Conservation (phyloP, 1,140 invertebrate genomes). For the Protaetia brevitarsis region DNA sequence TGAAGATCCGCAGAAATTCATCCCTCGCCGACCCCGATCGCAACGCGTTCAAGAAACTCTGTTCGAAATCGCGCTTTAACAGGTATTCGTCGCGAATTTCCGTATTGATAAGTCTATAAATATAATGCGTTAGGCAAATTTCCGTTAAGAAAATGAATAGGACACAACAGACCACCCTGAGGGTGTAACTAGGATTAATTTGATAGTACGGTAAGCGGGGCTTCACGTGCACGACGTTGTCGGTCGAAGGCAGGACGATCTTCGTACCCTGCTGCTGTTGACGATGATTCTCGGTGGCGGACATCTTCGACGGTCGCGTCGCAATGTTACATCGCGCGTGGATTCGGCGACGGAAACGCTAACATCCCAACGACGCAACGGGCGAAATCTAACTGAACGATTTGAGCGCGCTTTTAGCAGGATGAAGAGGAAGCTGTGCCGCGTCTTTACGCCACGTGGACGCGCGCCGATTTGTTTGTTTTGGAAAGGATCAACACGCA, state of each 20-base stretch:
- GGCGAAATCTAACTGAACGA: conserved; percentile 25
- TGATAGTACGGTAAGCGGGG: conserved; percentile 33
- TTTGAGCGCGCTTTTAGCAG: conserved; percentile 1
- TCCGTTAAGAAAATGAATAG: conserved; percentile 46
- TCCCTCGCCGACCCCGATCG: conserved; percentile 33
- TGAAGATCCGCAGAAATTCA: conserved; percentile 38
- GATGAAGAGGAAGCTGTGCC: conserved; percentile 6
- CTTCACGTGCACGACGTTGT: conserved; percentile 21
- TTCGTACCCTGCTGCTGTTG: too few relatives aligned
- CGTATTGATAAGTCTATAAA: conserved; percentile 43
- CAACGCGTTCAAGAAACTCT: conserved; percentile 38
- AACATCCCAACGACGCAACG: conserved; percentile 9
- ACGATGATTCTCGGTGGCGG: conserved; percentile 27
- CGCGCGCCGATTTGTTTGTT: conserved; percentile 4
- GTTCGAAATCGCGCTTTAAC: conserved; percentile 36
- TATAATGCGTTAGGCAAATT: conserved; percentile 45
- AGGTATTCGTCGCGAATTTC: conserved; percentile 43
- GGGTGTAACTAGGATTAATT: conserved; percentile 44
- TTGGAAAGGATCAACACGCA: background rate
- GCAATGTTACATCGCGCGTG: too few relatives aligned
- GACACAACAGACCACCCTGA: conserved; percentile 45
- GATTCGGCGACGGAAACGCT: background rate
- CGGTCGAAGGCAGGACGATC: too few relatives aligned
- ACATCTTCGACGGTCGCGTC: conserved; percentile 37
- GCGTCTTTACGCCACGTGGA: background rate